phyloP scores from a whole-genome alignment of 2,113 vertebrate genomes.

The Gopherus flavomarginatus region DNA sequence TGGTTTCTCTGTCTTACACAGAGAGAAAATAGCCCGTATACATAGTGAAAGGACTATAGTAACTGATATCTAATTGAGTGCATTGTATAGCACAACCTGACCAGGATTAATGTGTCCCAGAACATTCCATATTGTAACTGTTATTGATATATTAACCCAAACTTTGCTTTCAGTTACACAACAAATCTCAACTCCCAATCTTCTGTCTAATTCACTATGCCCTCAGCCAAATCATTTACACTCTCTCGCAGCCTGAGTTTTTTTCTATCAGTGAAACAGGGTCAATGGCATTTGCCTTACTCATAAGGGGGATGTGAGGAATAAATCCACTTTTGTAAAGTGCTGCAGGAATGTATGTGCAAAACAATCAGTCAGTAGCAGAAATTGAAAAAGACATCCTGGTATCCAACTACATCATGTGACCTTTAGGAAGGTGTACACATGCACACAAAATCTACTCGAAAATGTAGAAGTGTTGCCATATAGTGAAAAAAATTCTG shows the following conservation, averaged over 20 bases:
- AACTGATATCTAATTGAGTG: background rate
- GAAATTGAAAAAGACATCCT: background rate
- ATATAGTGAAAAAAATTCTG: background rate
- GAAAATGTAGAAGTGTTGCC: background rate
- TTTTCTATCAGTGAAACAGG: background rate
- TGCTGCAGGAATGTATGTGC: background rate
- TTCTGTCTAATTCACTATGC: background rate
- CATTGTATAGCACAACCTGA: background rate
- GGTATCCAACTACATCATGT: background rate
- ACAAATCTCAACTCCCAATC: fast-evolving
- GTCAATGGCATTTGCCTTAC: background rate
- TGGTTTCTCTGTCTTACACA: background rate
- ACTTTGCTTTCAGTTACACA: background rate
- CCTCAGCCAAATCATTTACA: background rate
- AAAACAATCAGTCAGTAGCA: background rate
- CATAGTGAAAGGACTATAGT: fast-evolving
- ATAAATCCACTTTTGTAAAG: background rate
- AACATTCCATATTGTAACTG: fast-evolving
- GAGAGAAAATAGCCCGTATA: background rate
- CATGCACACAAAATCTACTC: background rate
- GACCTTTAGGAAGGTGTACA: background rate
- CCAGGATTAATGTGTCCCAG: background rate
- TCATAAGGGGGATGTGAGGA: background rate
- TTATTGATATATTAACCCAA: background rate
- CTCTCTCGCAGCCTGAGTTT: background rate